Base-by-base conservation (phyloP, 2,888 invertebrate species). In the Lasioglossum lativentre region DNA sequence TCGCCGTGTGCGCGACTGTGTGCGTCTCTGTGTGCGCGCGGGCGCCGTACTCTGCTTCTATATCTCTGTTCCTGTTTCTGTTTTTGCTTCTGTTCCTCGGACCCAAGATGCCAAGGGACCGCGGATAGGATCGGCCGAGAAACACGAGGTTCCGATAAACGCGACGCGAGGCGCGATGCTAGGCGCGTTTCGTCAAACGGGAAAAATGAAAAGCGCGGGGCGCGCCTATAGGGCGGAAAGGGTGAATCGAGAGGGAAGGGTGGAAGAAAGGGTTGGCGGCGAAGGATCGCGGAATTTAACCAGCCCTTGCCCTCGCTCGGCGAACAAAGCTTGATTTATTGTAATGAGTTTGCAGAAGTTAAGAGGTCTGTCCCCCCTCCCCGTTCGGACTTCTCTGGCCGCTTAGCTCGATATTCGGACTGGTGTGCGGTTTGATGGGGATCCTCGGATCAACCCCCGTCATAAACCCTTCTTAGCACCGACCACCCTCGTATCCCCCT, bases 281-380 rank as follows among this genome's bases (percentile, higher is more conserved):
- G 85, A 90, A 92, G 92, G 70, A 70, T 92, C 93, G 91, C 92
- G 93, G 93, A 94, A 94, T 94, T 94, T 93, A 93, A 92, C 92
- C 90, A 90, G 92, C 93, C 93, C 92, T 91, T 83, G 89, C 87
- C 90, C 86, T 90, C 89, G 92, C 91, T 92, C 94, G 95, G 94
- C 94, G 95, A 95, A 95, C 95, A 95, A 95, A 95, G 95, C 95
- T 95, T 95, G 95, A 95, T 95, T 95, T 95, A 95, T 95, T 95
- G 95, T 95, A 95, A 95, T 95, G 95, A 95, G 95, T 95, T 95
- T 95, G 94, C 93, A 92, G 94, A 94, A 95, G 95, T 95, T 95
- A 94, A 95, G 95, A 95, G 95, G 94, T 92, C 93, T 91, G 88
- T 89, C 86, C 84, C 88, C 80, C 86, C 89, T 72, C 82, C 63